Evolutionary conservation across 2,113 vertebrate genomes (phyloP).

Genomic region (Ophthalmolycus amberensis): DNA sequence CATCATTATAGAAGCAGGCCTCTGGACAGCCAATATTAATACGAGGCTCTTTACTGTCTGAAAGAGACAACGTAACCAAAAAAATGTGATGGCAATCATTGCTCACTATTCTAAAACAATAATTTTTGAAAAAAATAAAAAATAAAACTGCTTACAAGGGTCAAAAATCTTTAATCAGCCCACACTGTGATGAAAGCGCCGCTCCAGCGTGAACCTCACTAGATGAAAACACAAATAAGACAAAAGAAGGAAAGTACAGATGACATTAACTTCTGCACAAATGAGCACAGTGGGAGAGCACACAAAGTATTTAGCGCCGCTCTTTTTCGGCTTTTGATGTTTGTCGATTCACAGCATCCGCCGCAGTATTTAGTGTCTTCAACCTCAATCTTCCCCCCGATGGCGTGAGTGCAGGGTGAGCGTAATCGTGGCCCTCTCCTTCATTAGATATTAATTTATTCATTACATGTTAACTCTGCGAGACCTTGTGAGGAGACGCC

Average conservation of each 20-base stretch:
- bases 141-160: constrained; percentile 40
- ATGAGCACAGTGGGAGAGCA: constrained; percentile 69
- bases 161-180: constrained; percentile 67
- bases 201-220: constrained; percentile 50
- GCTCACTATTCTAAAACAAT: constrained; percentile 34
- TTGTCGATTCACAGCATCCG: constrained; percentile 73
- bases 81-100: constrained; percentile 21
- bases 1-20: background rate
- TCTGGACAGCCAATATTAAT: background rate
- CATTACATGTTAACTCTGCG: constrained; percentile 85
- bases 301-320: constrained; percentile 74
- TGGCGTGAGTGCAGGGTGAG: constrained; percentile 65
- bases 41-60: constrained; percentile 4
- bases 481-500: constrained; percentile 79
- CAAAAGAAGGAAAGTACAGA: constrained; percentile 70
- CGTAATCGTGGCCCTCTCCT: constrained; percentile 61
- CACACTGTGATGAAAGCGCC: constrained; percentile 69
- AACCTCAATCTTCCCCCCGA: constrained; percentile 56
- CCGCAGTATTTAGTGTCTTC: constrained; percentile 60
- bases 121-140: background rate
- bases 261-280: constrained; percentile 75
- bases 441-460: constrained; percentile 88
- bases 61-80: constrained; percentile 6
- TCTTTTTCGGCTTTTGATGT: constrained; percentile 73
- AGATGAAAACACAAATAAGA: constrained; percentile 64